These are phyloP conservation scores for Phodopus roborovskii DNA, from an alignment of 2,113 vertebrate genomes.

Conservation along the genomic window DNA sequence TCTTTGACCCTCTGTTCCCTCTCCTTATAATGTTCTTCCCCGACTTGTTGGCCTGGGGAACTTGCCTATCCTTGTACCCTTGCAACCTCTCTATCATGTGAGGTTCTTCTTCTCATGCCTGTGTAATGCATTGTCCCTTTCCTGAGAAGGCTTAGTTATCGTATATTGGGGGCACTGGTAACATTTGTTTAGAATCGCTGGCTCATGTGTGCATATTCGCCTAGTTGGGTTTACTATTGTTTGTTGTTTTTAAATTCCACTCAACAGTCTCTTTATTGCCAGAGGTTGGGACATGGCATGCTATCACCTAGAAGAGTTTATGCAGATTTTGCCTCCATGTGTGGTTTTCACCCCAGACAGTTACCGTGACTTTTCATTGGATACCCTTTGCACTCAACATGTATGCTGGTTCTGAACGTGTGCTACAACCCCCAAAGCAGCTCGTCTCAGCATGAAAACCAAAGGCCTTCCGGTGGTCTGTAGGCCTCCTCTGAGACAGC, in stretches of 20 bases:
- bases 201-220: not conserved
- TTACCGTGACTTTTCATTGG: conserved; percentile 2
- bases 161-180: not conserved
- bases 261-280: not conserved
- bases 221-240: not conserved
- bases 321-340: not conserved
- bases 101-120: not conserved
- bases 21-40: not conserved
- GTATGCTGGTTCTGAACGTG: not conserved
- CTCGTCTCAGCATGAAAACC: not conserved
- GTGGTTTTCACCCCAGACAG: not conserved
- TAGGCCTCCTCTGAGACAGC: not conserved
- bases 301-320: conserved; percentile 3
- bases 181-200: conserved; percentile 40
- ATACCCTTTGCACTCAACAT: not conserved
- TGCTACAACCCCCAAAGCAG: not conserved
- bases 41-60: not conserved
- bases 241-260: conserved; percentile 41
- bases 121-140: not conserved
- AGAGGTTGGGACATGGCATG: not conserved
- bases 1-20: not conserved
- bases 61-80: not conserved
- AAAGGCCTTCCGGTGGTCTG: not conserved
- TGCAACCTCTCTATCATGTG: not conserved
- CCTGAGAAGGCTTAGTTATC: conserved; percentile 5